Evolutionary conservation across 2,113 vertebrate species (phyloP).

Genomic region (Equus quagga): DNA sequence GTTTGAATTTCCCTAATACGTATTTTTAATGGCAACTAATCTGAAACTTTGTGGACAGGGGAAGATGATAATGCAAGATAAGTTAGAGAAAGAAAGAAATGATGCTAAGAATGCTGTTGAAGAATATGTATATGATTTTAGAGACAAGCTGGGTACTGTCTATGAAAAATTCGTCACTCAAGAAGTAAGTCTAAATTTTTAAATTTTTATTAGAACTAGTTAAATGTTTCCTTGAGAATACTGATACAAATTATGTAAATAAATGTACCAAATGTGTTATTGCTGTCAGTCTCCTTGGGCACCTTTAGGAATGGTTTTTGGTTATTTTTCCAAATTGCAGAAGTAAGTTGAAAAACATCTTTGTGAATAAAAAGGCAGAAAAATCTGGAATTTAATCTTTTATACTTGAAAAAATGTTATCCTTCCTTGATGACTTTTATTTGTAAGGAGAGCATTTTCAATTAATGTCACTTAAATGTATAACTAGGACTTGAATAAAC

Average conservation of each 20-base stretch:
- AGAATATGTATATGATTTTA: constrained; percentile 96
- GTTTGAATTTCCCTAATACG: constrained; percentile 1
- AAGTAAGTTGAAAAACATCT: background rate
- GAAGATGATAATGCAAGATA: constrained; percentile 98
- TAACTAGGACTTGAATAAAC: constrained; percentile 89
- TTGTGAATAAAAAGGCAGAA: constrained; percentile 44
- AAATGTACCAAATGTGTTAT: background rate
- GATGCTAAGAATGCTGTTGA: constrained; percentile 98
- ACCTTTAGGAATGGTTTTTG: background rate
- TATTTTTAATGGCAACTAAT: constrained; percentile 26
- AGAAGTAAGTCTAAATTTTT: constrained; percentile 88
- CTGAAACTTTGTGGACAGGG: constrained; percentile 85
- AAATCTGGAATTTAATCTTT: constrained; percentile 17
- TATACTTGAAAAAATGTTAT: constrained; percentile 34
- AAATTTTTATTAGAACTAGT: constrained; percentile 44
- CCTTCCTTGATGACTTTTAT: background rate
- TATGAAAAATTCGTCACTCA: constrained; percentile 94
- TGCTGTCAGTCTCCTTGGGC: background rate
- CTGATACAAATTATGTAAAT: background rate
- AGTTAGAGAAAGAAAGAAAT: constrained; percentile 96
- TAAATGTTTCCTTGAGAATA: constrained; percentile 15
- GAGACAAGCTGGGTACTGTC: constrained; percentile 93
- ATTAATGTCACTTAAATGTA: constrained; percentile 46
- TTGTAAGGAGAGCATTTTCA: constrained; percentile 50
- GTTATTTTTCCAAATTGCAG: constrained; percentile 38